Conservation (phyloP, 2,797 vertebrate genomes). For the Notamacropus eugenii region DNA sequence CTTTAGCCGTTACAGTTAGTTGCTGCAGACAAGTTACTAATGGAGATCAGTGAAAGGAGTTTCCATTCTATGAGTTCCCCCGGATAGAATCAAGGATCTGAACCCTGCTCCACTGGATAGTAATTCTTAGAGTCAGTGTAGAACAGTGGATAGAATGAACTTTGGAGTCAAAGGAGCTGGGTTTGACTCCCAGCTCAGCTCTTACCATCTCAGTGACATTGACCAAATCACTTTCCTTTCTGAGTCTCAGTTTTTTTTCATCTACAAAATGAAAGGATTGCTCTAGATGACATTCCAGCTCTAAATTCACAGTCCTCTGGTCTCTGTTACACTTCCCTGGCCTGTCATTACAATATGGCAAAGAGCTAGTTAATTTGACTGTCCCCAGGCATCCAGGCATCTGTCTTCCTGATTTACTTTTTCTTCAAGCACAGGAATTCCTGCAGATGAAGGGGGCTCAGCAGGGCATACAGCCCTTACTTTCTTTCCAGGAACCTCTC, state of each 20-base stretch:
- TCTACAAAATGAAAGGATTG: background rate
- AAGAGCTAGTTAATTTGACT: background rate
- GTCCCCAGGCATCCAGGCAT: background rate
- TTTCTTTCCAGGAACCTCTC: background rate
- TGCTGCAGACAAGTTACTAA: background rate
- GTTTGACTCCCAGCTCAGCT: no score
- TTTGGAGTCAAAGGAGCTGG: background rate
- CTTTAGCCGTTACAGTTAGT: background rate
- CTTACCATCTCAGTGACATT: background rate
- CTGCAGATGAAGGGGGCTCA: conserved; percentile 3
- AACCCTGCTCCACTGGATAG: background rate
- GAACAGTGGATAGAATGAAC: background rate
- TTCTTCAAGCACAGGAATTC: background rate
- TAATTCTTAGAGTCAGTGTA: background rate
- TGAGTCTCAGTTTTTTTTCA: background rate
- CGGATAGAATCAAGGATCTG: background rate
- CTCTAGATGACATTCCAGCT: background rate
- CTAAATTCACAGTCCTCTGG: background rate
- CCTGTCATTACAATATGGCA: background rate
- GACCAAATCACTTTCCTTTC: background rate
- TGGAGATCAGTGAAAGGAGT: background rate
- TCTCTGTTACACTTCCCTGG: background rate
- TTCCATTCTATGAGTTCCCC: background rate
- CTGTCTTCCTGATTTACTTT: background rate
- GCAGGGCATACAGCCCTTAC: background rate